These are phyloP conservation scores for Emydoidea blandingii DNA, from an alignment of 2,797 vertebrate genomes.

Conservation along the genomic window DNA sequence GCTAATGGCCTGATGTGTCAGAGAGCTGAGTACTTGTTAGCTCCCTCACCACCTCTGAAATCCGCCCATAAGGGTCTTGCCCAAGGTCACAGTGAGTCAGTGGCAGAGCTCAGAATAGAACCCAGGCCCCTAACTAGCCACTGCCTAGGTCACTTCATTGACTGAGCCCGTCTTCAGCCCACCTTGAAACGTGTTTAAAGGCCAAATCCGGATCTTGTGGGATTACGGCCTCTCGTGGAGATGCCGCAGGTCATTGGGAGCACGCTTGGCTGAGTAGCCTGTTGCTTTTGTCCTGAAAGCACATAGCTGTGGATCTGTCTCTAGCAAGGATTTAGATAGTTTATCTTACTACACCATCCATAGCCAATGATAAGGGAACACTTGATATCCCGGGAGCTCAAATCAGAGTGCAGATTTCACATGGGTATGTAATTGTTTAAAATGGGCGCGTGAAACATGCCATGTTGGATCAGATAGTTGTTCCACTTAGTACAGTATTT, in stretches of 20 bases:
- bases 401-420: slow-evolving; percentile 32
- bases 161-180: neutral
- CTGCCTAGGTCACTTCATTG: neutral
- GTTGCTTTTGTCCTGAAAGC: slow-evolving; percentile 54
- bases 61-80: neutral
- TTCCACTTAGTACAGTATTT: neutral
- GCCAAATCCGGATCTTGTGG: neutral
- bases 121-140: neutral
- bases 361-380: slow-evolving; percentile 40
- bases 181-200: neutral
- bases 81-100: neutral
- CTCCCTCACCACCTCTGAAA: slow-evolving; percentile 29
- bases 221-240: slow-evolving; percentile 23
- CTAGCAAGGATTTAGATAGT: neutral
- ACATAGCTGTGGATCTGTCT: slow-evolving; percentile 42
- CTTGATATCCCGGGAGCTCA: neutral
- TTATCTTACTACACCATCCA: slow-evolving; percentile 37
- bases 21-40: slow-evolving; percentile 29
- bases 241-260: slow-evolving; percentile 40
- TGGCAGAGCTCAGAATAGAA: neutral
- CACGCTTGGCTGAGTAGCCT: slow-evolving; percentile 53
- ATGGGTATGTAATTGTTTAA: neutral
- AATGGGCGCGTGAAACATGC: neutral
- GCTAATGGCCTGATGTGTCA: neutral
- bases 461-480: neutral